These are phyloP conservation scores for Festucalex cinctus DNA, from an alignment of 2,113 vertebrate genomes.

Conservation along the genomic window DNA sequence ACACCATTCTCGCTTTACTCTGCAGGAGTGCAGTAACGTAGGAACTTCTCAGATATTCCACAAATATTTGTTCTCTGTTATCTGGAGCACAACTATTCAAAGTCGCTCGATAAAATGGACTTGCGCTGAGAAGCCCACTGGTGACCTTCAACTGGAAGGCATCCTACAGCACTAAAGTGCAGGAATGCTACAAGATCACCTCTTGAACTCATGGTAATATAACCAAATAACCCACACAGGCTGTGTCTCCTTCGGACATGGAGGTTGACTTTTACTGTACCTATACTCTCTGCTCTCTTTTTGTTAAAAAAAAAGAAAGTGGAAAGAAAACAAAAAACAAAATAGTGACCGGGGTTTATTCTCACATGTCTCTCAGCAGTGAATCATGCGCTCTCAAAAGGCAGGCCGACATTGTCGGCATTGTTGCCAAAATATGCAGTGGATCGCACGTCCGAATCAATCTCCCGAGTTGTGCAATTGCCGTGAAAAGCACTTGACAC, in stretches of 20 bases:
- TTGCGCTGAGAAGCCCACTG: neutral
- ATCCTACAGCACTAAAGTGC: slow-evolving; percentile 5
- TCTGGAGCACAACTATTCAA: slow-evolving; percentile 4
- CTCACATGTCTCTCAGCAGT: slow-evolving; percentile 58
- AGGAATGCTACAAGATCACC: slow-evolving; percentile 37
- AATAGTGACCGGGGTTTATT: slow-evolving; percentile 7
- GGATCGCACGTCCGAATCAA: slow-evolving; percentile 21
- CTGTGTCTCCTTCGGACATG: slow-evolving; percentile 38
- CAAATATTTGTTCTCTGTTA: slow-evolving; percentile 9
- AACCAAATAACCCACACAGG: slow-evolving; percentile 38
- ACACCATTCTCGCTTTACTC: no score
- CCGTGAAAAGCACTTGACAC: neutral
- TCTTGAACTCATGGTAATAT: slow-evolving; percentile 27
- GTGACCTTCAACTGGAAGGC: slow-evolving; percentile 18
- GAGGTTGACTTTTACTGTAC: slow-evolving; percentile 9
- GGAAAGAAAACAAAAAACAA: neutral
- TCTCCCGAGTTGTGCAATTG: slow-evolving; percentile 22
- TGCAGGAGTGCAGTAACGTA: no score
- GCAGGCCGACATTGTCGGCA: slow-evolving; percentile 38
- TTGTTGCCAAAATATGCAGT: slow-evolving; percentile 58
- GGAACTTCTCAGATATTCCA: neutral
- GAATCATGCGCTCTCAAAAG: slow-evolving; percentile 52
- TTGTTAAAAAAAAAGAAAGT: neutral
- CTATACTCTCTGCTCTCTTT: slow-evolving; percentile 7
- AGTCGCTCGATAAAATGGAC: neutral